These are phyloP conservation scores for Sebastes paucispinis DNA, from an alignment of 2,797 vertebrate genomes.

Conservation along the genomic window DNA sequence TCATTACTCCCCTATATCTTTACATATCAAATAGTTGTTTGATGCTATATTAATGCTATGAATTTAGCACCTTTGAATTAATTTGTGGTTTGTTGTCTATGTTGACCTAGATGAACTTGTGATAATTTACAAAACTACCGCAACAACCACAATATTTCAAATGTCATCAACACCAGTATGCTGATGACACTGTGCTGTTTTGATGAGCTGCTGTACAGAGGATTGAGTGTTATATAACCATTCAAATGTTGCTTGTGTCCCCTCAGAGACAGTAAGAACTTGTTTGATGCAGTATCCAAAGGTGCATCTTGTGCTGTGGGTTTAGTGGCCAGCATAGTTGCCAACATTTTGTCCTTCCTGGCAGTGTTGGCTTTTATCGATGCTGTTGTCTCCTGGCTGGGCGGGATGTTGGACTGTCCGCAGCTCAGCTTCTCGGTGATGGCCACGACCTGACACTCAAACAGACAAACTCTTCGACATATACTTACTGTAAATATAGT, in stretches of 20 bases:
- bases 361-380: constrained; percentile 85
- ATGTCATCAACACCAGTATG: neutral
- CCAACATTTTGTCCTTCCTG: constrained; percentile 86
- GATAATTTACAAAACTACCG: neutral
- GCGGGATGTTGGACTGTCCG: constrained; percentile 86
- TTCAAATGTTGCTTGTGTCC: neutral
- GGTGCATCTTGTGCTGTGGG: constrained; percentile 83
- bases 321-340: constrained; percentile 82
- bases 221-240: neutral
- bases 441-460: neutral
- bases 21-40: too few relatives aligned
- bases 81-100: neutral
- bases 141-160: neutral
- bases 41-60: too few relatives aligned
- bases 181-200: constrained; percentile 4
- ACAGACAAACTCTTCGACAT: neutral
- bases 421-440: constrained; percentile 88
- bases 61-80: neutral
- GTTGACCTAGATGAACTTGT: neutral
- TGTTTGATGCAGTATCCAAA: constrained; percentile 86
- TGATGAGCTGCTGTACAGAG: neutral
- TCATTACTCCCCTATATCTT: too few relatives aligned
- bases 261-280: constrained; percentile 81
- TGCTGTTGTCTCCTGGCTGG: constrained; percentile 86
- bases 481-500: neutral